These are phyloP conservation scores for Trypoxylon attenuatum DNA, from an alignment of 2,888 invertebrate species.

Conservation along the genomic window DNA sequence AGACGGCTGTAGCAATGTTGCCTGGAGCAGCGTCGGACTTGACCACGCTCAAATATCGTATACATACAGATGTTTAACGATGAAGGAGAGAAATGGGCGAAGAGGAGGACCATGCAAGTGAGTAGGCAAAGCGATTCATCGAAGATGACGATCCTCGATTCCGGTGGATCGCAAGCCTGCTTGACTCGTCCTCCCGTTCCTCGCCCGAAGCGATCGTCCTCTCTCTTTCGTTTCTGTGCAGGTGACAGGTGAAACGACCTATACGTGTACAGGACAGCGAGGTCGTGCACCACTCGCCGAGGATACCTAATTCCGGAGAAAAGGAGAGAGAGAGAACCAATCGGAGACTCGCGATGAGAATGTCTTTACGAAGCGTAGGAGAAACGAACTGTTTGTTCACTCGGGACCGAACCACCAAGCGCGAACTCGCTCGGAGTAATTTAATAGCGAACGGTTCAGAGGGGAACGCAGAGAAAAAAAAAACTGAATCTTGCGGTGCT, in stretches of 20 bases:
- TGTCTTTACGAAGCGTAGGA: slow-evolving; percentile 31
- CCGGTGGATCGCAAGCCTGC: slow-evolving; percentile 32
- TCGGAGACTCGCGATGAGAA: slow-evolving; percentile 39
- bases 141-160: too few species aligned
- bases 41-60: too few species aligned
- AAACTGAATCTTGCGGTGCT: slow-evolving; percentile 7
- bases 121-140: background rate
- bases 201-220: slow-evolving; percentile 54
- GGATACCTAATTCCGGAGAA: slow-evolving; percentile 54
- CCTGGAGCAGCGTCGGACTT: too few species aligned
- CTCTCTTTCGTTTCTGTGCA: slow-evolving; percentile 58
- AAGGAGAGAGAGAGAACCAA: slow-evolving; percentile 49
- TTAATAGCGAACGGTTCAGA: slow-evolving; percentile 16
- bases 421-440: background rate
- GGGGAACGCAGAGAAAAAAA: background rate
- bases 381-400: too few species aligned
- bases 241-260: slow-evolving; percentile 61
- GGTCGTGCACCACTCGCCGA: slow-evolving; percentile 52
- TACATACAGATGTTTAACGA: too few species aligned
- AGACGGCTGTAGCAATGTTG: too few species aligned
- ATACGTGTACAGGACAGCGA: slow-evolving; percentile 52
- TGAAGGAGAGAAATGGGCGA: background rate
- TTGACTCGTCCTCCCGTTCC: slow-evolving; percentile 47
- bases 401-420: background rate
- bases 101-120: background rate